Base-by-base conservation (phyloP, 2,888 invertebrate genomes). In the Aleiodes alternator region DNA sequence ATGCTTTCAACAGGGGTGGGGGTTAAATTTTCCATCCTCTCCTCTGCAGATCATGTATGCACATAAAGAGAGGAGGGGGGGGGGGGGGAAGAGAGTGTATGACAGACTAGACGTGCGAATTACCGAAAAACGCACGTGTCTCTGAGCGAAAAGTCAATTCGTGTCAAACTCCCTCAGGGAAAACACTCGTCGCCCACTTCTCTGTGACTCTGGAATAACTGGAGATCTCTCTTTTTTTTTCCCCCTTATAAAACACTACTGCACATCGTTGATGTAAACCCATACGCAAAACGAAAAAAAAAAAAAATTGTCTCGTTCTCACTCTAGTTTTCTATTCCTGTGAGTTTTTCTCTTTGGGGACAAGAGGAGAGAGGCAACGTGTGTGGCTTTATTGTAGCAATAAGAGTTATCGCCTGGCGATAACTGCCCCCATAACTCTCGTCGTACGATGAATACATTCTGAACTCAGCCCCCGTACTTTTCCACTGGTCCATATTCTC, bases 321-420 rank as follows among this genome's bases (percentile, higher is more conserved):
- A 48, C 70, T 57, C 76, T 55, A 53, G 34, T 38, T 61, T 71
- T 72, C 64, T 72, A 61, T 69, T 51, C 34, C 50, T 57, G 53
- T 48, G 51, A 31, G 50, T 66, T 51, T 68, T 51, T 31, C 31
- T 51, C 31, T 68, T 51, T 51, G 70, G 69, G 69, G 70, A 66
- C 48, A 51, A 23, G 23, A 23, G 34, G 59, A 53, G 55, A 53
- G 53, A 59, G 66, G 29, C 55, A 55, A 70, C 69, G 61, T 53
- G 61, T 53, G 70, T 69, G 69, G 78, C 82, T 85, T 85, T 84
- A 85, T 85, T 83, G 82, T 82, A 78, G 84, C 83, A 84, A 85
- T 85, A 85, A 84, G 84, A 85, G 84, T 84, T 85, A 85, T 85
- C 83, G 82, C 84, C 81, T 82, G 79, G 82, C 83, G 84, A 84